Percentiles rank a stretch among this genome's conserved stretches.
Evolutionary conservation across 1,140 invertebrate species (phyloP).

Genomic region (Rhynchophorus ferrugineus): DNA sequence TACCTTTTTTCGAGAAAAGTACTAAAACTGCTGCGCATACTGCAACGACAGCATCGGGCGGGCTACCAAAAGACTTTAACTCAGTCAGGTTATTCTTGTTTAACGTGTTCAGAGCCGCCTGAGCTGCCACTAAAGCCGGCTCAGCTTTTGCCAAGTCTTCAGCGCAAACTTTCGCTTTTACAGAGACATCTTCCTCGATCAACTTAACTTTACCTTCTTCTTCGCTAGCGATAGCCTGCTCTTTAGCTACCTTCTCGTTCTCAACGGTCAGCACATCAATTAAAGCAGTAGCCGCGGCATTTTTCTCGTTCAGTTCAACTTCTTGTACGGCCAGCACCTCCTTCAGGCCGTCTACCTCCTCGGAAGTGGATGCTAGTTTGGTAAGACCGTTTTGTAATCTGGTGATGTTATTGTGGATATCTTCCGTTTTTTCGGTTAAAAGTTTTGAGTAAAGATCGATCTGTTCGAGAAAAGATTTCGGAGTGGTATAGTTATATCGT

Average conservation of each 20-base stretch:
- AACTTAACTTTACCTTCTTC: slow-evolving; percentile 86
- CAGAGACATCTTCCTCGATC: slow-evolving; percentile 79
- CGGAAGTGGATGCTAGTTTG: slow-evolving; percentile 74
- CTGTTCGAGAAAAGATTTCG: slow-evolving; percentile 92
- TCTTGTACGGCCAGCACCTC: slow-evolving; percentile 78
- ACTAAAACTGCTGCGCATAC: slow-evolving; percentile 84
- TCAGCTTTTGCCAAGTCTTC: slow-evolving; percentile 85
- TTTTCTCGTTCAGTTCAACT: slow-evolving; percentile 79
- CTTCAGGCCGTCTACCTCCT: slow-evolving; percentile 50
- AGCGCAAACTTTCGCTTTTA: slow-evolving; percentile 79
- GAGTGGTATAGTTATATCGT: slow-evolving; percentile 93
- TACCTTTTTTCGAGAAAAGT: slow-evolving; percentile 74
- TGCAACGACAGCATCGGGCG: slow-evolving; percentile 73
- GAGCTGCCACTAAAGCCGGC: slow-evolving; percentile 80
- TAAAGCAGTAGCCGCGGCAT: slow-evolving; percentile 83
- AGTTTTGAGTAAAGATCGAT: slow-evolving; percentile 82
- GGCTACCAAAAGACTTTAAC: slow-evolving; percentile 85
- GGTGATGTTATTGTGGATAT: slow-evolving; percentile 69
- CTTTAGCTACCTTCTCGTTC: slow-evolving; percentile 80
- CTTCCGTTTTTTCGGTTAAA: slow-evolving; percentile 66
- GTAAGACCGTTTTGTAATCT: slow-evolving; percentile 82
- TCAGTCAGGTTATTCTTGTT: slow-evolving; percentile 93
- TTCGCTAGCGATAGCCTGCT: slow-evolving; percentile 73
- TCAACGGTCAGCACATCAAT: slow-evolving; percentile 83
- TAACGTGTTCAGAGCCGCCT: slow-evolving; percentile 84